phyloP scores from a whole-genome alignment of 1,140 invertebrate species.

The Atopsyche davidsoni region DNA sequence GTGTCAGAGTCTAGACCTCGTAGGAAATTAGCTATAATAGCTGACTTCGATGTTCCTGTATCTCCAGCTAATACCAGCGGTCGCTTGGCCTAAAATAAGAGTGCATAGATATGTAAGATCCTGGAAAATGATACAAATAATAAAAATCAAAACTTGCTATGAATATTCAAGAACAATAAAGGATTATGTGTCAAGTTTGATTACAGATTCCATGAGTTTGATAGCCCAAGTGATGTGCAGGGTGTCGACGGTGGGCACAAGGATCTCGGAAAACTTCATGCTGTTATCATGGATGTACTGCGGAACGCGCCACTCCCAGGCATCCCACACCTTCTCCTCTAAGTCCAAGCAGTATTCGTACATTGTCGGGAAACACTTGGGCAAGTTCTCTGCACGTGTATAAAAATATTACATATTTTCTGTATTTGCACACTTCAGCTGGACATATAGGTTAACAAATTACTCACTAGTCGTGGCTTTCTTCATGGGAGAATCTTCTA shows the following conservation, averaged over 20 bases:
- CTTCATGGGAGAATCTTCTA: slow-evolving; percentile 57
- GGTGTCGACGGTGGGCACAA: slow-evolving; percentile 86
- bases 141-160: too few relatives aligned
- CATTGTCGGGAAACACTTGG: slow-evolving; percentile 57
- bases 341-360: slow-evolving; percentile 79
- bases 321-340: slow-evolving; percentile 68
- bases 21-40: slow-evolving; percentile 77
- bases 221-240: slow-evolving; percentile 72
- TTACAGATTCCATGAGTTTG: slow-evolving; percentile 67
- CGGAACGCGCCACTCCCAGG: slow-evolving; percentile 74
- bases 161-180: neutral
- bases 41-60: slow-evolving; percentile 86
- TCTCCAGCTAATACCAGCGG: slow-evolving; percentile 82
- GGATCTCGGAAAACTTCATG: slow-evolving; percentile 67
- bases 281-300: slow-evolving; percentile 65
- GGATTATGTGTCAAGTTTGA: slow-evolving; percentile 28
- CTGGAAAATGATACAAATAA: too few relatives aligned
- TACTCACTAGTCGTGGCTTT: slow-evolving; percentile 56
- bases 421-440: neutral
- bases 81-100: slow-evolving; percentile 53
- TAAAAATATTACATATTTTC: slow-evolving; percentile 8
- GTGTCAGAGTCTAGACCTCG: slow-evolving; percentile 58
- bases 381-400: slow-evolving; percentile 56
- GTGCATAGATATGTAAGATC: too few relatives aligned
- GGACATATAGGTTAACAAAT: neutral